phyloP scores from a whole-genome alignment of 2,797 vertebrate species.

The Rhinatrema bivittatum region DNA sequence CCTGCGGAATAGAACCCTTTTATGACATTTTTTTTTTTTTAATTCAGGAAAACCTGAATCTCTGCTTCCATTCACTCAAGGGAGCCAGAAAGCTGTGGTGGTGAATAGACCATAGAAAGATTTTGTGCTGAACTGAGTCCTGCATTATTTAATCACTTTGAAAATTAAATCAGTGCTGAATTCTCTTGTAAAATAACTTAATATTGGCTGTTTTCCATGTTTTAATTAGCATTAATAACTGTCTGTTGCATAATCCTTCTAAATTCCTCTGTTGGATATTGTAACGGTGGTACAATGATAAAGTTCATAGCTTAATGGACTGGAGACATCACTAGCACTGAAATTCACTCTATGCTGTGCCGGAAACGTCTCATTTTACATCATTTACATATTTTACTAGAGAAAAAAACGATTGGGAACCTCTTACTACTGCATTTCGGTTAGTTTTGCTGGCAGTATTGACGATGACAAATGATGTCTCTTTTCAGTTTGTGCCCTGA shows the following conservation, averaged over 20 bases:
- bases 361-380: background rate
- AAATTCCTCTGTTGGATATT: constrained; percentile 18
- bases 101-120: too few species aligned
- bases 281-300: constrained; percentile 8
- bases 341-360: constrained; percentile 9
- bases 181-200: constrained; percentile 20
- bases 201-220: constrained; percentile 23
- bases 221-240: constrained; percentile 28
- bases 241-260: constrained; percentile 22
- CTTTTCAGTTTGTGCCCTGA: too few species aligned
- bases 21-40: too few species aligned
- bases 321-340: background rate
- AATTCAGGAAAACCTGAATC: too few species aligned
- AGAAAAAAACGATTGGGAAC: too few species aligned
- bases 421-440: too few species aligned
- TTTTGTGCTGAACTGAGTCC: background rate
- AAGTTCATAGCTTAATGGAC: constrained; percentile 12
- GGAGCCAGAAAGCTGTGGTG: too few species aligned
- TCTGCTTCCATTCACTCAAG: too few species aligned
- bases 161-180: background rate
- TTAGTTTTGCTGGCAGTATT: too few species aligned
- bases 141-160: background rate
- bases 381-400: too few species aligned
- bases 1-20: too few species aligned
- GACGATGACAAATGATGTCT: too few species aligned